Percentiles rank a stretch among this genome's conserved stretches.
Conservation (phyloP, 2,888 invertebrate genomes). For the Suillia variegata region DNA sequence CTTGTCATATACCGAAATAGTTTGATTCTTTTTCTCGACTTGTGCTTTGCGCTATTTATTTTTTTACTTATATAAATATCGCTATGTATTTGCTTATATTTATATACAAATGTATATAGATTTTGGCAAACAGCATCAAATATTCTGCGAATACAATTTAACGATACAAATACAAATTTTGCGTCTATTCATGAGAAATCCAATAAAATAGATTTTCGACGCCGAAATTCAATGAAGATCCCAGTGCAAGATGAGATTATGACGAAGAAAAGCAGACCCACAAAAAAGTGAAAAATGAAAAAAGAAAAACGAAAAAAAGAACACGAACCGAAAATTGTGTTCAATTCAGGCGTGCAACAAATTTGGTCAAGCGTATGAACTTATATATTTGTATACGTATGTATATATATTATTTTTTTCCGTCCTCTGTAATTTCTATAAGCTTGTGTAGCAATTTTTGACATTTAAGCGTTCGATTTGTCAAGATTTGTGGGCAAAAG, state of each 20-base stretch:
- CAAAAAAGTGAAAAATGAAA: no score
- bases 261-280: background rate
- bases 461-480: no score
- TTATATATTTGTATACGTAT: no score
- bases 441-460: no score
- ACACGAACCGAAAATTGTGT: no score
- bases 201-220: slow-evolving; percentile 17
- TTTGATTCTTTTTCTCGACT: no score
- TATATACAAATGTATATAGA: background rate
- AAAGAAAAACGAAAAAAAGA: no score
- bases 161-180: background rate
- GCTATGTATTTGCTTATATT: no score
- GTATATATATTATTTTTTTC: slow-evolving; percentile 11
- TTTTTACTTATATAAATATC: no score
- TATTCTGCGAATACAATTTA: slow-evolving; percentile 1
- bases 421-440: slow-evolving; percentile 4
- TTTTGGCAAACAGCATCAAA: slow-evolving; percentile 1
- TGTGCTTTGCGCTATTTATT: no score
- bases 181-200: slow-evolving; percentile 7
- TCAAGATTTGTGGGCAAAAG: no score
- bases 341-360: background rate
- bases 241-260: background rate
- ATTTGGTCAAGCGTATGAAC: slow-evolving; percentile 18
- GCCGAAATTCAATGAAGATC: slow-evolving; percentile 20
- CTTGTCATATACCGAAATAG: no score